These are phyloP conservation scores for Meloidogyne floridensis DNA, from an alignment of 1,140 invertebrate species.

Conservation along the genomic window DNA sequence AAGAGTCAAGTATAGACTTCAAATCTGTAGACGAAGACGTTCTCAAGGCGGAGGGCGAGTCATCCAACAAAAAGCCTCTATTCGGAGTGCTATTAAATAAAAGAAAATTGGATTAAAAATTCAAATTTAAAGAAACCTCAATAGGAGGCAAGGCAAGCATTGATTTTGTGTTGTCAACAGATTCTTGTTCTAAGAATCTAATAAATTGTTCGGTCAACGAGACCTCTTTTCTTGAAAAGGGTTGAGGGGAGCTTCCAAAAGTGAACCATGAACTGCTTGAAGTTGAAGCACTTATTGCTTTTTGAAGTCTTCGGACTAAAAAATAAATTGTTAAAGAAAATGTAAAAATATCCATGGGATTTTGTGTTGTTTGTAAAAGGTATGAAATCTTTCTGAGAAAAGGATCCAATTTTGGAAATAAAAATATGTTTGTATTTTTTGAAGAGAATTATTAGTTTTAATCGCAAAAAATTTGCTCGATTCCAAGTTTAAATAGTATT, in stretches of 20 bases:
- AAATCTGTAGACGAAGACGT: constrained; percentile 22
- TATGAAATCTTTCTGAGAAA: too few species aligned
- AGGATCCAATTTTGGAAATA: too few species aligned
- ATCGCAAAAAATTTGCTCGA: too few species aligned
- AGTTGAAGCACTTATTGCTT: constrained; percentile 26
- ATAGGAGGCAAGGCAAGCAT: constrained; percentile 12
- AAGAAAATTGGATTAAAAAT: background rate
- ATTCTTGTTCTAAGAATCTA: constrained; percentile 39
- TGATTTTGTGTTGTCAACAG: constrained; percentile 12
- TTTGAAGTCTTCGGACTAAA: constrained; percentile 14
- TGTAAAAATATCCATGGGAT: too few species aligned
- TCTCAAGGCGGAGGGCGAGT: background rate
- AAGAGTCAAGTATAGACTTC: constrained; percentile 25
- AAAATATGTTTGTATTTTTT: too few species aligned
- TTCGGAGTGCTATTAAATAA: background rate
- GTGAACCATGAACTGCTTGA: constrained; percentile 28
- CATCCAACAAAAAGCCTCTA: constrained; percentile 22
- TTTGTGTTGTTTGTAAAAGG: too few species aligned
- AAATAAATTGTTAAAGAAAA: too few species aligned
- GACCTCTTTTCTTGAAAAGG: background rate
- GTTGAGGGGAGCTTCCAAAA: constrained; percentile 9
- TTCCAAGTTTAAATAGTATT: too few species aligned
- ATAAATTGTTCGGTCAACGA: constrained; percentile 48
- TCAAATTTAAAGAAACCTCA: background rate
- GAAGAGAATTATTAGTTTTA: too few species aligned